Conservation (phyloP, 2,797 vertebrate genomes). For the Rhinogobio ventralis region DNA sequence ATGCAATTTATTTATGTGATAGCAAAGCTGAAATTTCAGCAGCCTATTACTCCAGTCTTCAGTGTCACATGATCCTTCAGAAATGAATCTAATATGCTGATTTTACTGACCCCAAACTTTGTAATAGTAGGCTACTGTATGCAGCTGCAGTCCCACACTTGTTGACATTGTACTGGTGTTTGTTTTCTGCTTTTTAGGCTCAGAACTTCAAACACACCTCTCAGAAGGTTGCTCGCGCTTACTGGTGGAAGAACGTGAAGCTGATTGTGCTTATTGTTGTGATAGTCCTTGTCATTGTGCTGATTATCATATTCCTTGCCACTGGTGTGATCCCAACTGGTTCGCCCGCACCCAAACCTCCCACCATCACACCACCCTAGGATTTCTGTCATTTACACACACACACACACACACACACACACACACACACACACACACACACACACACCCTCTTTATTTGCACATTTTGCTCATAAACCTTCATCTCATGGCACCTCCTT, state of each 20-base stretch:
- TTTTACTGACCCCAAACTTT: not conserved
- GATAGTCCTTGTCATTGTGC: constrained; percentile 81
- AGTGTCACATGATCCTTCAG: not conserved
- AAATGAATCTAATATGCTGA: not conserved
- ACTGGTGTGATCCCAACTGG: constrained; percentile 82
- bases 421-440: not conserved
- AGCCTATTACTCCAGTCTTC: not conserved
- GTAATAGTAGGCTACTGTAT: not conserved
- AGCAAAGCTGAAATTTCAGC: not conserved
- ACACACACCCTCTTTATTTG: constrained; percentile 48
- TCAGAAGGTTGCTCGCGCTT: constrained; percentile 88
- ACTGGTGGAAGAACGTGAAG: constrained; percentile 96
- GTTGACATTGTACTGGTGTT: not conserved
- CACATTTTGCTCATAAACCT: constrained; percentile 27
- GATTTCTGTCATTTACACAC: not conserved
- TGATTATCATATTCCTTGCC: constrained; percentile 88
- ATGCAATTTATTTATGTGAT: not conserved
- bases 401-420: constrained; percentile 12
- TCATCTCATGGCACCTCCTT: not conserved
- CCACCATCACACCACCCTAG: constrained; percentile 9
- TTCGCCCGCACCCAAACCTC: not conserved
- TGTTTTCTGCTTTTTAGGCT: constrained; percentile 75
- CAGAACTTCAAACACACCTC: constrained; percentile 93
- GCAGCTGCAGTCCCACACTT: not conserved
- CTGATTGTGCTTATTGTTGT: constrained; percentile 85